Conservation (phyloP, 1,140 invertebrate genomes). For the Epicauta chinensis region DNA sequence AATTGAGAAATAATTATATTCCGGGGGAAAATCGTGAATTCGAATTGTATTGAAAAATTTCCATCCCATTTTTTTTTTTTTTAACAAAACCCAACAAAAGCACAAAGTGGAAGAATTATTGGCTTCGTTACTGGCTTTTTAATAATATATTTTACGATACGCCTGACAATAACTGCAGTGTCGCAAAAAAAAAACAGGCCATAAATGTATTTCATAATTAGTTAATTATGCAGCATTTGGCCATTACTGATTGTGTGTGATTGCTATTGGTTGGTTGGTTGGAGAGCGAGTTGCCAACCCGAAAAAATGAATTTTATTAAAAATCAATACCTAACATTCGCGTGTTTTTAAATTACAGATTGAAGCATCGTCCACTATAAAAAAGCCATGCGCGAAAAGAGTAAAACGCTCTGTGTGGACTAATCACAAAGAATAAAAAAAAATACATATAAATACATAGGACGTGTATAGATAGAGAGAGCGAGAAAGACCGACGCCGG, state of each 20-base stretch:
- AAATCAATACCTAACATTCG: slow-evolving; percentile 42
- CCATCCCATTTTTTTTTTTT: too few relatives aligned
- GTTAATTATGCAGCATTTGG: slow-evolving; percentile 40
- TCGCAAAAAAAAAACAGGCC: slow-evolving; percentile 31
- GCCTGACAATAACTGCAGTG: slow-evolving; percentile 22
- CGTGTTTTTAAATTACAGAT: slow-evolving; percentile 43
- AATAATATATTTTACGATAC: slow-evolving; percentile 33
- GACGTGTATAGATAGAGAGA: slow-evolving; percentile 25
- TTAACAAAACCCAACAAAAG: too few relatives aligned
- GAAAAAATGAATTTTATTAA: slow-evolving; percentile 44
- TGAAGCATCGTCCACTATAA: slow-evolving; percentile 37
- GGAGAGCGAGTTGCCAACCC: slow-evolving; percentile 38
- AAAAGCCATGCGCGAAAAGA: slow-evolving; percentile 42
- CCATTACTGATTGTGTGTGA: slow-evolving; percentile 39
- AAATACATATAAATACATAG: slow-evolving; percentile 12
- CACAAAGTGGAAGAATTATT: too few relatives aligned
- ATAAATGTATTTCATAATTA: slow-evolving; percentile 40
- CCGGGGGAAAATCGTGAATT: too few relatives aligned
- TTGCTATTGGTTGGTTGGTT: slow-evolving; percentile 40
- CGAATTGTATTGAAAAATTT: too few relatives aligned
- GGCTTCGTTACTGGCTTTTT: slow-evolving; percentile 4
- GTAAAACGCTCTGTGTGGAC: slow-evolving; percentile 39
- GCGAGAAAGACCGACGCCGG: slow-evolving; percentile 1
- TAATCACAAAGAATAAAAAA: slow-evolving; percentile 43
- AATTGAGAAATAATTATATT: too few relatives aligned